phyloP scores from a whole-genome alignment of 2,888 invertebrate genomes.

The Baronia brevicornis region DNA sequence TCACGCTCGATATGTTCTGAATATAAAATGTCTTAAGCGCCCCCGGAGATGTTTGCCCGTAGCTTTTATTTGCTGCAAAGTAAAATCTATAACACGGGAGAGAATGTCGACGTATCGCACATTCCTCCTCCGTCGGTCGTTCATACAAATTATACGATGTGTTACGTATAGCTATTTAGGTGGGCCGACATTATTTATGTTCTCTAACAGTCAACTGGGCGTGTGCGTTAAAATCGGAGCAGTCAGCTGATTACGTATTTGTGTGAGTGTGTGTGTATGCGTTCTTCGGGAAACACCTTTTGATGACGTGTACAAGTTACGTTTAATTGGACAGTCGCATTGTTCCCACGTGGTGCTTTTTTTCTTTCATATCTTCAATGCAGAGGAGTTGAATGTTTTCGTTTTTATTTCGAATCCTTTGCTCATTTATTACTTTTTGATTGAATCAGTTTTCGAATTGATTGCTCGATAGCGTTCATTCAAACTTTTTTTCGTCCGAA shows the following conservation, averaged over 20 bases:
- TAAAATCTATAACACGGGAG: slow-evolving; percentile 57
- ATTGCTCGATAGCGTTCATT: too few species aligned
- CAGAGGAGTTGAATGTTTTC: slow-evolving; percentile 13
- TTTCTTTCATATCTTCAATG: slow-evolving; percentile 26
- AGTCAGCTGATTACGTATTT: slow-evolving; percentile 69
- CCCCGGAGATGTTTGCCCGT: slow-evolving; percentile 35
- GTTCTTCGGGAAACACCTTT: slow-evolving; percentile 76
- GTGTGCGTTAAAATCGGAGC: slow-evolving; percentile 76
- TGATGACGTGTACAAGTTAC: slow-evolving; percentile 72
- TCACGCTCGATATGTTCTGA: slow-evolving; percentile 36
- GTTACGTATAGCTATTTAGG: slow-evolving; percentile 72
- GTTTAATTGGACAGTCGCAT: slow-evolving; percentile 74
- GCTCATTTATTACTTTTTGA: slow-evolving; percentile 6
- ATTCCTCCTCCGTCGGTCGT: slow-evolving; percentile 57
- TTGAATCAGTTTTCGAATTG: too few species aligned
- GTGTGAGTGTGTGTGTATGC: slow-evolving; percentile 52
- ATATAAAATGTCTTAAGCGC: slow-evolving; percentile 50
- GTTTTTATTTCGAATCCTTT: slow-evolving; percentile 4
- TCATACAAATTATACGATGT: slow-evolving; percentile 72
- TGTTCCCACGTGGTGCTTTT: slow-evolving; percentile 52
- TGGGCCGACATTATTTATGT: slow-evolving; percentile 75
- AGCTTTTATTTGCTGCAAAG: slow-evolving; percentile 49
- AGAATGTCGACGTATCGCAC: slow-evolving; percentile 60
- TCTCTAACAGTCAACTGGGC: slow-evolving; percentile 69
- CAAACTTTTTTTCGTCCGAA: too few species aligned